Base-by-base conservation (phyloP, 2,888 invertebrate genomes). In the Lasioglossum leucozonium region DNA sequence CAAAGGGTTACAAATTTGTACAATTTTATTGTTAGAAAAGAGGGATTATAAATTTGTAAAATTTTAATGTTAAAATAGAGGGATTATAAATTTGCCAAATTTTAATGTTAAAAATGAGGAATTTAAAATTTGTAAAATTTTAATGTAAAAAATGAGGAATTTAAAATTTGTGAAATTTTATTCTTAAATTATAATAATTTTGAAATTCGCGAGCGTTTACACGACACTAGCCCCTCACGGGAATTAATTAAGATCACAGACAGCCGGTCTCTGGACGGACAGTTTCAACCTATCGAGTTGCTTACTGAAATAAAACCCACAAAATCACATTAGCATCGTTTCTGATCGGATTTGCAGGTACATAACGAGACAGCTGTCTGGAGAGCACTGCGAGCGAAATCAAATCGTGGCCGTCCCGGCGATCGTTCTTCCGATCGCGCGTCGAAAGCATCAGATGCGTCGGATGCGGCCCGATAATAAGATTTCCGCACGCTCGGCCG, bases 391-490 rank as follows among this genome's bases (percentile, higher is more conserved):
- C n/a, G 47, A 58, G 18, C 11, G 69, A 89, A 79, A 84, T 74
- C 76, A 71, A 86, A 77, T 83, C 72, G 76, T 13, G 55, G 51
- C 30, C 16, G n/a, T 40, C 37, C 34, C 26, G 4, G 11, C 62
- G 40, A 40, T 26, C 47, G 76, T 10, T 76, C 58, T 62, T 58
- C 44, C 65, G 10, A 58, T 34, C 55, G 30, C 34, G 55, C 51
- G 22, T 81, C 22, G 40, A 62, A 51, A 84, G 67, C n/a, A 73
- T 71, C 83, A 82, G 73, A 76, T 81, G 76, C 78, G 34, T 82
- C 40, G 40, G 69, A 81, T 58, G 30, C 73, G n/a, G 8, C 34
- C 30, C 30, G 74, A 67, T 79, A 85, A 85, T 83, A 77, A 84
- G 72, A 79, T 81, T 77, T 72, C 47, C 37, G 42, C 75, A 11